Evolutionary conservation across 1,140 invertebrate genomes (phyloP), one percentile per base, ranked within the genome.

Genomic region (Pararge aegeria): DNA sequence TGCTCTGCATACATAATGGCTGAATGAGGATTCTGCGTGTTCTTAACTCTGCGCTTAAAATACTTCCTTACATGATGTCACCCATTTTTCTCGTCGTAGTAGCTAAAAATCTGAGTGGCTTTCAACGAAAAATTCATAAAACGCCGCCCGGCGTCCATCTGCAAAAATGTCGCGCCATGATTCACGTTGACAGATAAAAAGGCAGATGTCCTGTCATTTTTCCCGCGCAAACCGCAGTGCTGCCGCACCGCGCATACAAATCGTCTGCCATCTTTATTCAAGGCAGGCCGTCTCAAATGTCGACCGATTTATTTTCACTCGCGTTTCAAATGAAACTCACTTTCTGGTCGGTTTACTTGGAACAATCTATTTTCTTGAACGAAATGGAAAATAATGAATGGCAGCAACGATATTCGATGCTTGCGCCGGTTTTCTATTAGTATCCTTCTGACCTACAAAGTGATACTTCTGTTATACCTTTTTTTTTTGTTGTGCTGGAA

Each of bases 291-390:
- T 68, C 65, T 72, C 66, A 55, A 72, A 72, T 70, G 65, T 70
- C 69, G 61, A 54, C 67, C 66, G 71, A 77, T 77, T 77, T 77
- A 77, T 74, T 76, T 76, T 74, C 68, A 69, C 70, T 64, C 54
- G 57, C 70, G 64, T 76, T 72, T 67, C 73, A 73, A 76, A 68
- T 55, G 71, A 70, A 75, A 66, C 64, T 73, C 70, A 71, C 74
- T 76, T 74, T 76, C 74, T 63, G 71, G 64, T 64, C 58, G 57
- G 62, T 75, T 75, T 72, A 69, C 59, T 65, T 53, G 58, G 64
- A 71, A 73, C 67, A 62, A 64, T 67, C 60, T 64, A 64, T 67
- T 70, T 63, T 56, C 64, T 66, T 64, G 56, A 64, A 70, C 59
- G 64, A 70, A 72, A 75, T 61, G 67, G 73, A 72, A 72, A 71